Evolutionary conservation across 2,113 vertebrate species (phyloP).

Genomic region (Elachura formosa): DNA sequence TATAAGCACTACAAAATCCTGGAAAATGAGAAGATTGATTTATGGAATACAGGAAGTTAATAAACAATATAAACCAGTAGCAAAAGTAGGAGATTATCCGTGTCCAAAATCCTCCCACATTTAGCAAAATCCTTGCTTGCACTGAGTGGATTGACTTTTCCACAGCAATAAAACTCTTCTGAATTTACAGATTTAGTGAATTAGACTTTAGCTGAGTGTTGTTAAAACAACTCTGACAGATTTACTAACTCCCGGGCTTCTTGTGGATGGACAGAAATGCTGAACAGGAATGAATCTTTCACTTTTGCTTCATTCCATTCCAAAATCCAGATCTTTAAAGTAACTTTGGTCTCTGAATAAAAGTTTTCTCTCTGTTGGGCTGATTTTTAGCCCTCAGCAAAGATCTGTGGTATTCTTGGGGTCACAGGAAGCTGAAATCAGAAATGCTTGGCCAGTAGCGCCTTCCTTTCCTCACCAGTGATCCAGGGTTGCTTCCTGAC

Average conservation of each 20-base stretch:
- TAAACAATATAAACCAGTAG: neutral
- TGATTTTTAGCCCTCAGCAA: neutral
- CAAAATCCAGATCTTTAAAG: neutral
- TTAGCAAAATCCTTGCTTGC: neutral
- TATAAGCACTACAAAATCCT: neutral
- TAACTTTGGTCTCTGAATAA: neutral
- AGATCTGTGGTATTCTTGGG: neutral
- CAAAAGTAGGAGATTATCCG: neutral
- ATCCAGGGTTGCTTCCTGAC: neutral
- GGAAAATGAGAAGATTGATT: neutral
- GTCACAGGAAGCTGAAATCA: neutral
- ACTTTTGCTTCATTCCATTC: neutral
- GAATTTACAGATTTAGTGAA: slow-evolving; percentile 57
- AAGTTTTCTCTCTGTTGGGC: neutral
- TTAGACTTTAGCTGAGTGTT: slow-evolving; percentile 44
- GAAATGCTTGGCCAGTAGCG: neutral
- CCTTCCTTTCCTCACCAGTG: neutral
- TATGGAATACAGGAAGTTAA: neutral
- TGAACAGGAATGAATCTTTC: neutral
- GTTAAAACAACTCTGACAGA: slow-evolving; percentile 56
- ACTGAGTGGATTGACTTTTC: slow-evolving; percentile 5
- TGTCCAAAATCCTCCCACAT: neutral
- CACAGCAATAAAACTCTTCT: slow-evolving; percentile 31
- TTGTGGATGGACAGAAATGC: slow-evolving; percentile 1
- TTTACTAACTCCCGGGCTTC: slow-evolving; percentile 41